Base-by-base conservation (phyloP, 2,797 vertebrate species). In the Sebastes dallii region DNA sequence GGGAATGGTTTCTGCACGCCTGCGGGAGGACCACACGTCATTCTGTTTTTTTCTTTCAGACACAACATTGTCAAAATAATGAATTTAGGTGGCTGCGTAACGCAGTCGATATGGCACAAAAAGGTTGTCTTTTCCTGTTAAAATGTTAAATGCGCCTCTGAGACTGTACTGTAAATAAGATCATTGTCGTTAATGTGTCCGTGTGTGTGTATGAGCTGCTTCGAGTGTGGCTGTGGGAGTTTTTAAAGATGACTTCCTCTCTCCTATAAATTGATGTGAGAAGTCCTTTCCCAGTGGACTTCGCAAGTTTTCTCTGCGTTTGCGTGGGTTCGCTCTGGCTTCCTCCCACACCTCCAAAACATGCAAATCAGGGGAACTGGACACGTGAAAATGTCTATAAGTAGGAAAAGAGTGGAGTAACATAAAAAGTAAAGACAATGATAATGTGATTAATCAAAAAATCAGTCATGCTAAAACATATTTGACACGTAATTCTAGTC, bases 121-220 rank as follows among this genome's bases (percentile, higher is more conserved):
- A 29, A 62, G 4, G n/a, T 64, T 22, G 22, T 69, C 12, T 32
- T 34, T 58, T 58, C 25, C 29, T 20, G 16, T 16, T 50, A 5
- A 88, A 80, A 88, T 86, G 73, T 77, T 82, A 86, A 86, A 82
- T 60, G 32, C 54, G 60, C 80, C 77, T 76, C 46, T 73, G 83
- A 74, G 71, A 78, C n/a, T 25, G 27, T 18, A 42, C 36, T 75
- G 80, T 83, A 86, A 84, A 89, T 84, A 85, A 67, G 22, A 86
- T 78, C 32, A 78, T 50, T 79, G 70, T 36, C 1, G 5, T 68
- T 68, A 80, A 79, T 84, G 59, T 52, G 56, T 27, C 30, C 32
- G 29, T 75, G 39, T 60, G 36, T 76, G 72, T 61, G 13, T 56
- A 64, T 61, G 27, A 61, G 14, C 22, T 71, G 62, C 10, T 75